phyloP scores from a whole-genome alignment of 2,888 invertebrate species.

The Habrosyne pyritoides region DNA sequence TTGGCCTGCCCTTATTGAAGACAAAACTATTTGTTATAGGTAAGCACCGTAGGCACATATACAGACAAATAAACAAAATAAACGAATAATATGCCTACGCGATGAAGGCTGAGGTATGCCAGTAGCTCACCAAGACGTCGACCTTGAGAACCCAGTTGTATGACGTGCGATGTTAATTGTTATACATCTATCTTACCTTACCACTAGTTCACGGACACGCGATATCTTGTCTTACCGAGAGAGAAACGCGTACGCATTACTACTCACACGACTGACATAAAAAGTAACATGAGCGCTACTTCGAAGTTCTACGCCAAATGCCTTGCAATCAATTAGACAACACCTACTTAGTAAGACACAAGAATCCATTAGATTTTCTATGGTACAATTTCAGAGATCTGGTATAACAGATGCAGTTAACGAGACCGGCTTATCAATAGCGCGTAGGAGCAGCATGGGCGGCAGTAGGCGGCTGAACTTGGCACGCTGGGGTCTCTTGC shows the following conservation, averaged over 20 bases:
- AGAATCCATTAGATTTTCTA: not conserved
- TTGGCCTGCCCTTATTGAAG: slow-evolving; percentile 11
- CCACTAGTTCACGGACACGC: slow-evolving; percentile 38
- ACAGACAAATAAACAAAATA: slow-evolving; percentile 7
- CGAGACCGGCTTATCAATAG: slow-evolving; percentile 37
- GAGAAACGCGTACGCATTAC: slow-evolving; percentile 13
- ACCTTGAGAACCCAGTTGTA: slow-evolving; percentile 45
- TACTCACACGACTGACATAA: not conserved
- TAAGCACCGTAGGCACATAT: not conserved
- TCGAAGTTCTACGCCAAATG: not conserved
- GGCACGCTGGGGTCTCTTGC: slow-evolving; percentile 60
- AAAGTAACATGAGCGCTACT: not conserved
- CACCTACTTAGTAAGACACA: not conserved
- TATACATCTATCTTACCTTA: slow-evolving; percentile 21
- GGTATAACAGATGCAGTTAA: slow-evolving; percentile 35
- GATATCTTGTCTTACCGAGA: slow-evolving; percentile 32
- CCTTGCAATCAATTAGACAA: not conserved
- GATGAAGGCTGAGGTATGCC: slow-evolving; percentile 28
- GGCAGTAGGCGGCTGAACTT: slow-evolving; percentile 71
- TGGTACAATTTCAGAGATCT: slow-evolving; percentile 13
- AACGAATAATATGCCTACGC: slow-evolving; percentile 13
- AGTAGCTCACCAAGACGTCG: slow-evolving; percentile 37
- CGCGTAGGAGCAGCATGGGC: slow-evolving; percentile 67
- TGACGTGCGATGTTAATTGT: slow-evolving; percentile 29
- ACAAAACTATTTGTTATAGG: not conserved